A percentile compares a stretch with the other conserved stretches of the same genome.
phyloP scores from a whole-genome alignment of 2,888 invertebrate genomes.

The Melangyna quadrimaculata region DNA sequence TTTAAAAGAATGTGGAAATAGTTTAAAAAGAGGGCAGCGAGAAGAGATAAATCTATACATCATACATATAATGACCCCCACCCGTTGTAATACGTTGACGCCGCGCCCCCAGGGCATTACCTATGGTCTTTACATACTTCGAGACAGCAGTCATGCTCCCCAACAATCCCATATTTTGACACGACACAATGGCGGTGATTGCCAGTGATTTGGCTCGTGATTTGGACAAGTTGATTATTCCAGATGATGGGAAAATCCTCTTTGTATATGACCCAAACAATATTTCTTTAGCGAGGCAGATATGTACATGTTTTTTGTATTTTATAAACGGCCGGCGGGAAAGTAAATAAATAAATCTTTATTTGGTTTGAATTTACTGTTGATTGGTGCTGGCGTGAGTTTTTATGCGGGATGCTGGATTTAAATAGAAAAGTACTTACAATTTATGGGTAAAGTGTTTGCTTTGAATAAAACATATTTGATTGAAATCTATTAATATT shows the following conservation, averaged over 20 bases:
- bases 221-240: constrained; percentile 19
- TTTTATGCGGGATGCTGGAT: constrained; percentile 8
- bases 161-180: background rate
- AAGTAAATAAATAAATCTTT: constrained; percentile 55
- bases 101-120: constrained; percentile 8
- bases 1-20: background rate
- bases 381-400: constrained; percentile 20
- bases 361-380: constrained; percentile 44
- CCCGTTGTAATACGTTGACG: background rate
- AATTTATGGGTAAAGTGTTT: background rate
- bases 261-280: constrained; percentile 7
- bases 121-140: background rate
- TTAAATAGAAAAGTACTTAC: no score
- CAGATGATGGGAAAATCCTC: background rate
- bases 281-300: background rate
- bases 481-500: background rate
- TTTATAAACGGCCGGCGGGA: no score
- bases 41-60: background rate
- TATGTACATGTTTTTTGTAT: no score
- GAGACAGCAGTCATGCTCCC: background rate
- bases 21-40: background rate
- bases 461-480: background rate
- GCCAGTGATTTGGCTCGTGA: constrained; percentile 24
- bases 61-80: constrained; percentile 37
- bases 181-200: constrained; percentile 32